phyloP scores from a whole-genome alignment of 2,797 vertebrate species.

The Leptodactylus fallax region DNA sequence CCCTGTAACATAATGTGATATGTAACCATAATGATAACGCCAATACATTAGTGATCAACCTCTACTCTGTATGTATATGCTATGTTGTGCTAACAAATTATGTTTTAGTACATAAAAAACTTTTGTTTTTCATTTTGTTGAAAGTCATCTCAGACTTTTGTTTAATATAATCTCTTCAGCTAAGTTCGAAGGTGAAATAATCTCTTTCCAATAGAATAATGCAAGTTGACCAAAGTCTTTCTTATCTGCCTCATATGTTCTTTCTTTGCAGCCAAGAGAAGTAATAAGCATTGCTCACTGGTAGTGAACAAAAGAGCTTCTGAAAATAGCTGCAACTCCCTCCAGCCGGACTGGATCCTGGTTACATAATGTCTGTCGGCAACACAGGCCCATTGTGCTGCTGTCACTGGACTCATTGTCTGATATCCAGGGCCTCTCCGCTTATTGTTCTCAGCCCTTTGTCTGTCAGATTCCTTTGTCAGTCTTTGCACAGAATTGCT shows the following conservation, averaged over 20 bases:
- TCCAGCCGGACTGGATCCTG: slow-evolving; percentile 59
- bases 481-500: slow-evolving; percentile 92
- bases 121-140: neutral
- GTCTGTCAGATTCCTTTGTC: slow-evolving; percentile 91
- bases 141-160: neutral
- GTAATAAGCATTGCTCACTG: slow-evolving; percentile 50
- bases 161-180: neutral
- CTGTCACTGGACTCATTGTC: slow-evolving; percentile 99
- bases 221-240: slow-evolving; percentile 48
- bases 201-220: slow-evolving; percentile 24
- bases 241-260: slow-evolving; percentile 39
- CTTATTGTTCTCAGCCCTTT: slow-evolving; percentile 98
- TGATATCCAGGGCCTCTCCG: slow-evolving; percentile 91
- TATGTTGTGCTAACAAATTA: neutral
- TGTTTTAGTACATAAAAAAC: neutral
- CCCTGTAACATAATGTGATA: neutral
- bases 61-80: neutral
- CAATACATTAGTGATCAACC: too few species aligned
- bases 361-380: slow-evolving; percentile 99
- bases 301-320: slow-evolving; percentile 93
- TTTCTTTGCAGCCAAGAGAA: slow-evolving; percentile 50
- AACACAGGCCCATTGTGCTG: slow-evolving; percentile 96
- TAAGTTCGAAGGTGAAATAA: slow-evolving; percentile 21
- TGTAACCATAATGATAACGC: neutral
- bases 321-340: slow-evolving; percentile 92